phyloP scores from a whole-genome alignment of 2,113 vertebrate genomes.

The Callionymus lyra region DNA sequence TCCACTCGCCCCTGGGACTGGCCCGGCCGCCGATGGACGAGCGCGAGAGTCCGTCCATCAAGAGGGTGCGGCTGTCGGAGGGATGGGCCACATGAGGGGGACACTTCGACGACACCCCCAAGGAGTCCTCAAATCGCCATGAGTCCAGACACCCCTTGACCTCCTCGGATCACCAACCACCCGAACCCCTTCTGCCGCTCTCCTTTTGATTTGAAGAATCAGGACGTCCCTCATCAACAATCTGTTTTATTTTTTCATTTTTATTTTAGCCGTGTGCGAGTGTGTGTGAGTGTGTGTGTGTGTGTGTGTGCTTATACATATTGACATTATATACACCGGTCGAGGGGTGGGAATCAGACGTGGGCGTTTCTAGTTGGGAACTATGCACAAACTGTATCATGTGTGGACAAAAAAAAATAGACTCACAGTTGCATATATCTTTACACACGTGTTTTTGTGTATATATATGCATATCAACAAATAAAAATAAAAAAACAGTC shows the following conservation, averaged over 20 bases:
- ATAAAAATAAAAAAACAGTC: constrained; percentile 76
- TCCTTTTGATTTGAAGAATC: constrained; percentile 46
- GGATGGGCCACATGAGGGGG: constrained; percentile 94
- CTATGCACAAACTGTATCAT: constrained; percentile 97
- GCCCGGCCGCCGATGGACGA: constrained; percentile 88
- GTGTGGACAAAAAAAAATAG: constrained; percentile 76
- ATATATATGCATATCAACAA: constrained; percentile 67
- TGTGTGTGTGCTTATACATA: constrained; percentile 60
- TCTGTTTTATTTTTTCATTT: constrained; percentile 45
- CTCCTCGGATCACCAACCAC: constrained; percentile 14
- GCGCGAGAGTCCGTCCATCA: constrained; percentile 96
- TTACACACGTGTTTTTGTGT: constrained; percentile 56
- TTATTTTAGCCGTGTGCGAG: constrained; percentile 81
- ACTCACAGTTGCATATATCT: constrained; percentile 66
- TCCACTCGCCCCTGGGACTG: constrained; percentile 98
- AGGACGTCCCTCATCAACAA: constrained; percentile 49
- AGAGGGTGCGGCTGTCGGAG: constrained; percentile 95
- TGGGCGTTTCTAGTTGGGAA: constrained; percentile 66
- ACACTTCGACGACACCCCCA: too few species aligned
- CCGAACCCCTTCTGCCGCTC: constrained; percentile 38
- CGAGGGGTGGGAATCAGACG: constrained; percentile 28
- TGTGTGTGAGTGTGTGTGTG: constrained; percentile 85
- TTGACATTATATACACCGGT: constrained; percentile 31
- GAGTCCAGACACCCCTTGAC: constrained; percentile 28
- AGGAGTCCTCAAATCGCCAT: too few species aligned